Conservation (phyloP, 2,888 invertebrate species). For the Sipha maydis region DNA sequence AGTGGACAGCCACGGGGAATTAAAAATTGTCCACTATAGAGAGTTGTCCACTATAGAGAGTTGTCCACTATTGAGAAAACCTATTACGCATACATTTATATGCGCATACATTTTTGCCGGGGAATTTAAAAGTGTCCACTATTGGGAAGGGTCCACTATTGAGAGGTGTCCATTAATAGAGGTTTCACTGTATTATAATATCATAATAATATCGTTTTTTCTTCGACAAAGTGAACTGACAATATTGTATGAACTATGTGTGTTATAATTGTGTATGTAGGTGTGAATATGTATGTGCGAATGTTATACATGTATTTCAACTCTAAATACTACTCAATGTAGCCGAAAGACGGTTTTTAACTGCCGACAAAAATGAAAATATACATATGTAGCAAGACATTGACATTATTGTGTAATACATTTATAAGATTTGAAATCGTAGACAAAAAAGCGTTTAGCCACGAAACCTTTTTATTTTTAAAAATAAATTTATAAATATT, state of each 20-base stretch:
- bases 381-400: not conserved
- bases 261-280: not conserved
- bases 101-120: too few species aligned
- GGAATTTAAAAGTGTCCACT: too few species aligned
- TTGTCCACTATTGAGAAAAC: too few species aligned
- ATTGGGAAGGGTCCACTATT: too few species aligned
- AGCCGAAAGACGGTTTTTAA: not conserved
- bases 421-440: not conserved
- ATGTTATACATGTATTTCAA: not conserved
- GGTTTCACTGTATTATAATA: too few species aligned
- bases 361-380: not conserved
- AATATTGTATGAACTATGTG: not conserved
- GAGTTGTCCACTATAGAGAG: too few species aligned
- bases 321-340: not conserved
- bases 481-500: not conserved
- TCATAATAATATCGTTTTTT: not conserved
- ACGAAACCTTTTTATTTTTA: not conserved
- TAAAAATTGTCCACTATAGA: too few species aligned
- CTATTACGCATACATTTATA: too few species aligned
- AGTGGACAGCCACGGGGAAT: too few species aligned
- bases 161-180: too few species aligned
- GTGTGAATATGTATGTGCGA: not conserved
- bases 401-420: not conserved
- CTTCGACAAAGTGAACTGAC: not conserved
- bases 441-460: not conserved